Conservation (phyloP, 2,888 invertebrate species). For the Agrotis clavis region DNA sequence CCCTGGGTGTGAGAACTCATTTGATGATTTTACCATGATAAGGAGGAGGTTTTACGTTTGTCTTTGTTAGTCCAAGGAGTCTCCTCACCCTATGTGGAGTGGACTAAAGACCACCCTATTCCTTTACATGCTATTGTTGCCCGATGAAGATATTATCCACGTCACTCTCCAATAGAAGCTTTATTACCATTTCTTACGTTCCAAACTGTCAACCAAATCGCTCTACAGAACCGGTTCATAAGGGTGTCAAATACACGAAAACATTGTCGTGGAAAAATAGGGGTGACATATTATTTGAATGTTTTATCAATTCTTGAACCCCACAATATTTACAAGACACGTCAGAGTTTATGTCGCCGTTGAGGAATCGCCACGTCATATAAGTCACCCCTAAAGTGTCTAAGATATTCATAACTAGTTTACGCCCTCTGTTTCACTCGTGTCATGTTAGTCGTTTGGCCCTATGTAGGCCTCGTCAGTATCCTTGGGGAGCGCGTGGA, state of each 20-base stretch:
- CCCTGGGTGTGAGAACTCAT: no score
- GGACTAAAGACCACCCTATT: no score
- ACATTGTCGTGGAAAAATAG: neutral
- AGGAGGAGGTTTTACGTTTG: no score
- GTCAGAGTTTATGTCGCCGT: constrained; percentile 40
- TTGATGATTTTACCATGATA: no score
- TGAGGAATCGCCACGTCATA: constrained; percentile 40
- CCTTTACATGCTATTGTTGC: no score
- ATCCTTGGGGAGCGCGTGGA: no score
- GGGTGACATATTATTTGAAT: neutral
- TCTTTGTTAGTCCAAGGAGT: no score
- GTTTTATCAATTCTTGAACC: constrained; percentile 16
- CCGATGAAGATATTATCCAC: no score
- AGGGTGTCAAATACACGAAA: constrained; percentile 12
- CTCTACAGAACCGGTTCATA: neutral
- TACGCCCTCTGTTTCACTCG: no score
- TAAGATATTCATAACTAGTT: neutral
- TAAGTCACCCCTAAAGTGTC: constrained; percentile 14
- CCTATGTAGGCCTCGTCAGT: no score
- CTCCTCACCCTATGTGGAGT: no score
- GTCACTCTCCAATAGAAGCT: neutral
- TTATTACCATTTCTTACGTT: neutral
- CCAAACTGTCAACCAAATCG: neutral
- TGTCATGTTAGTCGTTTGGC: no score
- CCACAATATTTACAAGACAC: constrained; percentile 40